These are phyloP conservation scores for Chrysopilus asiliformis DNA, from an alignment of 2,888 invertebrate genomes.

Conservation along the genomic window DNA sequence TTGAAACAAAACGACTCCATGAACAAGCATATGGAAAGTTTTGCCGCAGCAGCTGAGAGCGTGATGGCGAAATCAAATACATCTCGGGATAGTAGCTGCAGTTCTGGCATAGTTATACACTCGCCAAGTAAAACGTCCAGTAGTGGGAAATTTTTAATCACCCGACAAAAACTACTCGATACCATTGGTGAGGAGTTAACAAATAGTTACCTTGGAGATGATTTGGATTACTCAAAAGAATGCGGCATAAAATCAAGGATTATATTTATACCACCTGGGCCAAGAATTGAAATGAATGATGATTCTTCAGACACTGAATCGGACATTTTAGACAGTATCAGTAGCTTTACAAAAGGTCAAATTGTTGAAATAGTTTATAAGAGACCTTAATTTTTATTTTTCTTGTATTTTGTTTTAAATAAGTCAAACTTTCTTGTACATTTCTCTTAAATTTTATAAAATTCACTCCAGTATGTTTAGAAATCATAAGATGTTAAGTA, in stretches of 20 bases:
- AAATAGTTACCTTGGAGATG: slow-evolving; percentile 5
- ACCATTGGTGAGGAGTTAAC: slow-evolving; percentile 3
- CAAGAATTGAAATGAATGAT: background rate
- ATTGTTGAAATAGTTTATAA: slow-evolving; percentile 6
- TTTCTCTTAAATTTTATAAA: too few species aligned
- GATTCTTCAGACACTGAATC: slow-evolving; percentile 8
- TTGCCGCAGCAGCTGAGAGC: too few species aligned
- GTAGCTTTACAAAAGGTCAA: background rate
- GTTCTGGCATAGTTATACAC: slow-evolving; percentile 1
- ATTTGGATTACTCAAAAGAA: slow-evolving; percentile 1
- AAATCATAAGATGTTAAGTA: too few species aligned
- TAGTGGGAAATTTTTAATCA: slow-evolving; percentile 4
- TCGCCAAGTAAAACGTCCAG: background rate
- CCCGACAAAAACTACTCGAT: slow-evolving; percentile 2
- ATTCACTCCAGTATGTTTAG: too few species aligned
- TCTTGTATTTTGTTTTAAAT: background rate
- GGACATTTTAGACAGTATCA: slow-evolving; percentile 7
- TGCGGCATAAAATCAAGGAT: slow-evolving; percentile 5
- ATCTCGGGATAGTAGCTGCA: background rate
- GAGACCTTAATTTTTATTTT: slow-evolving; percentile 1
- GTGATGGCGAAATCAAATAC: too few species aligned
- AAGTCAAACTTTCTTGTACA: background rate
- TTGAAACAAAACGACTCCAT: too few species aligned
- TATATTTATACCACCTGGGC: slow-evolving; percentile 7
- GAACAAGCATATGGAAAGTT: too few species aligned